Percentiles rank a stretch among this genome's conserved stretches.
Evolutionary conservation across 2,113 vertebrate species (phyloP).

Genomic region (Anguilla japonica): DNA sequence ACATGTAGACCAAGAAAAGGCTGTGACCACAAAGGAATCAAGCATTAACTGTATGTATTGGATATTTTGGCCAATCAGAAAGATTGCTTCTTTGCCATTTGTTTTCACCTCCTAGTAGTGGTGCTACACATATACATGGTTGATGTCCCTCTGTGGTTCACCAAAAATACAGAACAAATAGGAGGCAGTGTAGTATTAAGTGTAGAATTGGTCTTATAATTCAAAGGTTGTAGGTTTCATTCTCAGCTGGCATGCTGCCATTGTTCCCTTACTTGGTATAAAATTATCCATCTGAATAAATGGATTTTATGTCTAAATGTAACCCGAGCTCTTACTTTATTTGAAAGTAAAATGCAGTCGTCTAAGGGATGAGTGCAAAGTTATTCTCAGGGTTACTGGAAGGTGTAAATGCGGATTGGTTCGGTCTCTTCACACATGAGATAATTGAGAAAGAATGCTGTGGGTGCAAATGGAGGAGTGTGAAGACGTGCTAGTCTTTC

Average conservation of each 20-base stretch:
- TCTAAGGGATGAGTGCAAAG: not conserved
- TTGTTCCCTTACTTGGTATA: too few species aligned
- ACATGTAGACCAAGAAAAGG: not conserved
- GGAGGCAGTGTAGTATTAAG: too few species aligned
- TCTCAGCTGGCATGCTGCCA: too few species aligned
- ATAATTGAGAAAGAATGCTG: not conserved
- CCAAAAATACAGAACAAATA: not conserved
- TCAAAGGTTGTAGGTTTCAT: too few species aligned
- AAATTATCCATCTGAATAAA: too few species aligned
- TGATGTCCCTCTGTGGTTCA: not conserved
- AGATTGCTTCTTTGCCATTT: not conserved
- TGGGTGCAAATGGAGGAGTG: conserved; percentile 7
- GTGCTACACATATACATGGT: not conserved
- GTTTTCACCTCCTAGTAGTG: not conserved
- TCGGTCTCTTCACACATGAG: not conserved
- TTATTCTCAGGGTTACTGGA: not conserved
- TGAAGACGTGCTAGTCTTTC: not conserved
- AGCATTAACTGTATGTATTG: not conserved
- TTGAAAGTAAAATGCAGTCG: not conserved
- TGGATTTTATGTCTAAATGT: too few species aligned
- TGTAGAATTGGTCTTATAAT: too few species aligned
- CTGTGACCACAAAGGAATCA: not conserved
- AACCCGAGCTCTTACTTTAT: too few species aligned
- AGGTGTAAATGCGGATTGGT: not conserved
- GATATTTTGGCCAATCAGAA: not conserved